Evolutionary conservation across 2,113 vertebrate genomes (phyloP).

Genomic region (Ophthalmolycus amberensis): DNA sequence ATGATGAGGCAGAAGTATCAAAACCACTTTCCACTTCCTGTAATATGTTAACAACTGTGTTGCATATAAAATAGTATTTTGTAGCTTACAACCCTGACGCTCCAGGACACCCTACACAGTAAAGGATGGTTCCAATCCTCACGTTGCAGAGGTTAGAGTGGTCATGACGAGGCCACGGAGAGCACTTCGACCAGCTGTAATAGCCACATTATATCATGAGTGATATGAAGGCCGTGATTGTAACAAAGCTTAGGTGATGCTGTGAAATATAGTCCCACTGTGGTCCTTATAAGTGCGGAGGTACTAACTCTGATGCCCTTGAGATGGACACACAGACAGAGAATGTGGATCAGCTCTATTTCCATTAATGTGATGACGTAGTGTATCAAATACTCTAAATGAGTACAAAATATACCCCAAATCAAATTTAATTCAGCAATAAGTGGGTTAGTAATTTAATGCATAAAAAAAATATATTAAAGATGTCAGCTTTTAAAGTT

Average conservation of each 20-base stretch:
- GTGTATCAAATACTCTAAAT: slow-evolving; percentile 23
- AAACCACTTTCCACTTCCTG: background rate
- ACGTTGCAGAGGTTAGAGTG: slow-evolving; percentile 55
- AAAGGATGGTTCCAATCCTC: slow-evolving; percentile 34
- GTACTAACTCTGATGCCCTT: slow-evolving; percentile 63
- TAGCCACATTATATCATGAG: slow-evolving; percentile 68
- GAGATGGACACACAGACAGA: slow-evolving; percentile 49
- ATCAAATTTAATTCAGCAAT: slow-evolving; percentile 39
- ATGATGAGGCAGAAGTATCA: background rate
- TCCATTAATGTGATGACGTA: background rate
- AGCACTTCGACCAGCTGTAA: slow-evolving; percentile 57
- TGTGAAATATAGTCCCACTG: slow-evolving; percentile 67
- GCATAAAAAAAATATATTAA: slow-evolving; percentile 41
- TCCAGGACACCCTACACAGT: background rate
- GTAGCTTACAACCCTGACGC: slow-evolving; percentile 3
- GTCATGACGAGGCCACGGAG: slow-evolving; percentile 65
- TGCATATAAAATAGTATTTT: slow-evolving; percentile 27
- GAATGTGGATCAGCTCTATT: slow-evolving; percentile 6
- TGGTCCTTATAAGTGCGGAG: slow-evolving; percentile 48
- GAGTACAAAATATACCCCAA: slow-evolving; percentile 20
- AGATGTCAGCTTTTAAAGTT: slow-evolving; percentile 49
- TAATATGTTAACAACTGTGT: slow-evolving; percentile 5
- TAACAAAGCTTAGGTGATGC: slow-evolving; percentile 63
- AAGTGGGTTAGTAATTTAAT: slow-evolving; percentile 49
- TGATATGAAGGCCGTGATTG: slow-evolving; percentile 54